Evolutionary conservation across 64 coral and sea anemone species (phyloP), one percentile per base, ranked within the genome.

Genomic region (Hydrozoanthus tunicans): DNA sequence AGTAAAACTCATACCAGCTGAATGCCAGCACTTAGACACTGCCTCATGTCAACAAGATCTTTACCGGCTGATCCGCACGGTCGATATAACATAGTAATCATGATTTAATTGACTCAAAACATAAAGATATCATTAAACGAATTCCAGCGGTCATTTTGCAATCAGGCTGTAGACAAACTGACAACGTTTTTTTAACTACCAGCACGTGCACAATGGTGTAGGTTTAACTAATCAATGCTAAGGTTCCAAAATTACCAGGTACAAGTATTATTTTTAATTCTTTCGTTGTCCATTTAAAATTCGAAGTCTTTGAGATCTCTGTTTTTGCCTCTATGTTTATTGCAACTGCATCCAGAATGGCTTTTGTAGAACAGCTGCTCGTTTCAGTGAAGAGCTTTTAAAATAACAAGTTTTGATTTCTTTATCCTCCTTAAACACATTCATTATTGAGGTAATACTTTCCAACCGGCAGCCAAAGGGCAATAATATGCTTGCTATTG

Each of bases 1-100:
- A 62, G 25, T 7, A 43, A 76, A 76, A 26, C 43, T 51, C 58
- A 55, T 27, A 69, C 25, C 67, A 74, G 24, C 25, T 88, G 67
- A 88, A 75, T 59, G 23, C 20, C 13, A 12, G 8, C 23, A 20
- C n/a, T 59, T 26, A 58, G 13, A 11, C 59, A 23, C n/a, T 26
- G 23, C 23, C 73, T 51, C 54, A 4, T 88, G 84, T 88, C 84
- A 88, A 72, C 84, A 88, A 88, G 84, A 25, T 73, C 68, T 88
- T 88, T 88, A 88, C 84, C 20, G 67, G 70, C 84, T 88, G 84
- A 74, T 88, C 84, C 84, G 84, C 55, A 67, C 60, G 57, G 58
- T 74, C 56, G 84, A 88, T 88, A 76, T 51, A 88, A 88, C 74
- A 88, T 88, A 56, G 68, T 88, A 88, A 88, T 88, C 57, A 88